Base-by-base conservation (phyloP, 2,113 vertebrate genomes). In the Cavia porcellus region DNA sequence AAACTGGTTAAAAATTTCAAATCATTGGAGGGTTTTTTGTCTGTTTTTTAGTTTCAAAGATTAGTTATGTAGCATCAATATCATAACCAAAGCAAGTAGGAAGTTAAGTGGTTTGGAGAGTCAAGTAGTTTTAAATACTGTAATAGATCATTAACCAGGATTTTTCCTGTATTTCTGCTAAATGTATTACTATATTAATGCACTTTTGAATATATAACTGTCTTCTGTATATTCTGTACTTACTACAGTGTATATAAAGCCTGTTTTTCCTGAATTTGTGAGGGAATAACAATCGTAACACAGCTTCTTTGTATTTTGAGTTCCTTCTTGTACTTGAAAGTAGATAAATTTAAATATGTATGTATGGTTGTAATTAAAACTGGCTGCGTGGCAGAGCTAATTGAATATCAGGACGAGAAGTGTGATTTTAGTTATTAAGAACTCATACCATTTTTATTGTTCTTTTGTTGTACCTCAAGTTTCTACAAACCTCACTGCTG, bases 141-240 rank as follows among this genome's bases (percentile, higher is more conserved):
- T 96, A 97, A 92, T 96, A 93, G 98, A 98, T 95, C 97, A 95
- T 98, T 98, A 98, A 96, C n/a, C 89, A 82, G 97, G 92, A 96
- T 80, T 32, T 92, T 94, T 45, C 96, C 97, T 96, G 59, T 55
- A 97, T 98, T 96, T 98, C 97, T 98, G 96, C 96, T 98, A 98
- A 98, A 95, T 92, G 61, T 98, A 98, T 98, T 97, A 95, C 96
- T 98, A 95, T 98, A 97, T 94, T 92, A 98, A 97, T 98, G 98
- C 98, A 98, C 98, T 98, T 98, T 98, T 98, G 98, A 98, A 98
- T 97, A 98, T 98, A 98, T 96, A 95, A 96, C 97, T 74, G 11
- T 98, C 93, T 95, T 97, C 96, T 99, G 98, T 98, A 99, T 94
- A 98, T 98, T 98, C 98, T 99, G 98, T 99, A 98, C 97, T 98